phyloP scores from a whole-genome alignment of 2,113 vertebrate genomes.

The Corydoras sp. region DNA sequence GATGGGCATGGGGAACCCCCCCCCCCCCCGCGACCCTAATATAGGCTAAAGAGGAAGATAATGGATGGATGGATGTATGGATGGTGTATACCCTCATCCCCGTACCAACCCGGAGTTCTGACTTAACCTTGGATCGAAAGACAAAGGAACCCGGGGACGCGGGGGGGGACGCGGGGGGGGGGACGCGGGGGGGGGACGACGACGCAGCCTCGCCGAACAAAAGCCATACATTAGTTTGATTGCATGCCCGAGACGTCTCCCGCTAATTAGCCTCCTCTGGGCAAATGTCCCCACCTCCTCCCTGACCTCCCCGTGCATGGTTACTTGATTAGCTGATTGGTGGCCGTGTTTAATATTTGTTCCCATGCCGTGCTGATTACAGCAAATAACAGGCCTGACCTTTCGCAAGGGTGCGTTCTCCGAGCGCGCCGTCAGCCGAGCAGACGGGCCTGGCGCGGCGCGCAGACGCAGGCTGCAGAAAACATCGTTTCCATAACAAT shows the following conservation, averaged over 20 bases:
- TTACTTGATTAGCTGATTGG: conserved; percentile 44
- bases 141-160: not conserved
- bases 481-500: too few species aligned
- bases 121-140: not conserved
- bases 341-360: conserved; percentile 31
- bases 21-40: too few species aligned
- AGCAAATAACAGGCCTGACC: conserved; percentile 36
- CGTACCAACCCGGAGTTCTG: too few species aligned
- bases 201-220: conserved; percentile 12
- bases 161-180: not conserved
- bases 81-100: too few species aligned
- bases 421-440: conserved; percentile 6
- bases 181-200: not conserved
- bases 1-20: too few species aligned
- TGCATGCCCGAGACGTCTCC: conserved; percentile 27
- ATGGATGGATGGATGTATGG: too few species aligned
- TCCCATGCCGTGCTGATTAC: conserved; percentile 32
- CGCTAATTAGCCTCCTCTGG: conserved; percentile 45
- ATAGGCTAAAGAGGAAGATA: too few species aligned
- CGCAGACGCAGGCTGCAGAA: too few species aligned
- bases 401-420: conserved; percentile 16
- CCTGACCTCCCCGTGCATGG: conserved; percentile 35
- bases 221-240: conserved; percentile 36
- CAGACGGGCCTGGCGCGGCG: not conserved
- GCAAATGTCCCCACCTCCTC: conserved; percentile 6